A percentile compares a stretch with the other conserved stretches of the same genome.
phyloP scores from a whole-genome alignment of 2,888 invertebrate species.

The Drosophila merina region DNA sequence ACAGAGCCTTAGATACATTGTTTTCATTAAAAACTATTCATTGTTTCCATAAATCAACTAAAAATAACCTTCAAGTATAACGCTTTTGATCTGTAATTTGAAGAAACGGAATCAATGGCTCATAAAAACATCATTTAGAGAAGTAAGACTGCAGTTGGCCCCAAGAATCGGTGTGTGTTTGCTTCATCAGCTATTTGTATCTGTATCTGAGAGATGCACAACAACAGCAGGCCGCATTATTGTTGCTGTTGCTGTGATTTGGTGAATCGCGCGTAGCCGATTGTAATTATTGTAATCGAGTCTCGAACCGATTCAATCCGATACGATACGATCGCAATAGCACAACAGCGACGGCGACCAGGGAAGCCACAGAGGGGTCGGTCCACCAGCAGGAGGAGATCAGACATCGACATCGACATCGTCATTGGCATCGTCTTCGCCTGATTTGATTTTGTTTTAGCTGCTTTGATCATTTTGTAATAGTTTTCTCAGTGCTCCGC shows the following conservation, averaged over 20 bases:
- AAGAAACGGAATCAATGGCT: not conserved
- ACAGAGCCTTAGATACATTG: too few species aligned
- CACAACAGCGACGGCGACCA: not conserved
- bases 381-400: conserved; percentile 5
- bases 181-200: conserved; percentile 29
- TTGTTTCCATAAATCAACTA: too few species aligned
- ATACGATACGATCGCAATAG: conserved; percentile 63
- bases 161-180: conserved; percentile 28
- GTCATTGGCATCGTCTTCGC: conserved; percentile 23
- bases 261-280: conserved; percentile 81
- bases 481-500: conserved; percentile 72
- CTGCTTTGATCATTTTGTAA: conserved; percentile 73
- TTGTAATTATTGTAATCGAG: conserved; percentile 83
- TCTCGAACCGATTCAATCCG: conserved; percentile 79
- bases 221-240: not conserved
- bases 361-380: not conserved
- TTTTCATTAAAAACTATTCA: too few species aligned
- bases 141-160: conserved; percentile 13
- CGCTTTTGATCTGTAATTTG: not conserved
- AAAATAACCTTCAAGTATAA: not conserved
- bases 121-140: not conserved
- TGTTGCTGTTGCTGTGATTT: conserved; percentile 58
- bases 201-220: conserved; percentile 30
- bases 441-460: conserved; percentile 75
- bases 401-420: conserved; percentile 12